Evolutionary conservation across 1,140 invertebrate species (phyloP).

Genomic region (Temnothorax longispinosus): DNA sequence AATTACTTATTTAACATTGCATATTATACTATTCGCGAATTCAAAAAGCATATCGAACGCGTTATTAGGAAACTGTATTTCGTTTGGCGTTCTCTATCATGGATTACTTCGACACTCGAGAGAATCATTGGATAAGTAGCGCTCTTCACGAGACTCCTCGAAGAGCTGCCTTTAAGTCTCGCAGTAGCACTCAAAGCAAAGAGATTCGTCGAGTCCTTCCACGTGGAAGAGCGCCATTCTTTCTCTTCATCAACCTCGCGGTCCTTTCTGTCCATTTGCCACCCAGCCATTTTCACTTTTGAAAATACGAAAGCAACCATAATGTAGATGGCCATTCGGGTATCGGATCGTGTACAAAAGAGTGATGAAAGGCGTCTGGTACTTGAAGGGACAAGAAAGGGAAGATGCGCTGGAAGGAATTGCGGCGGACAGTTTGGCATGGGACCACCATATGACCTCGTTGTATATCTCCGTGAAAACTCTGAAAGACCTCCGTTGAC

Average conservation of each 20-base stretch:
- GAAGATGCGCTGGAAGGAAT: neutral
- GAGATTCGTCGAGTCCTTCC: constrained; percentile 51
- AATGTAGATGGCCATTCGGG: constrained; percentile 61
- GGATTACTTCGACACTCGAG: constrained; percentile 51
- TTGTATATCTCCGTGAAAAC: constrained; percentile 55
- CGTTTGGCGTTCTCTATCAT: constrained; percentile 20
- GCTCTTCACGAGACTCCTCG: constrained; percentile 38
- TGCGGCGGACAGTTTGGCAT: constrained; percentile 62
- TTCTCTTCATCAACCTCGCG: constrained; percentile 46
- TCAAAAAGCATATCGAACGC: neutral
- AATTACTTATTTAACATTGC: neutral
- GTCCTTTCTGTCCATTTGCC: constrained; percentile 58
- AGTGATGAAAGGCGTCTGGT: constrained; percentile 44
- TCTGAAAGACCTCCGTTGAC: constrained; percentile 60
- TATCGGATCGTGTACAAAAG: constrained; percentile 52
- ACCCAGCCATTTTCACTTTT: constrained; percentile 55
- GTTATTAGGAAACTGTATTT: constrained; percentile 18
- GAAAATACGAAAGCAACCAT: constrained; percentile 60
- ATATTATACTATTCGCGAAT: neutral
- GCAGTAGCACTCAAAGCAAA: constrained; percentile 66
- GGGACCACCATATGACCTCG: constrained; percentile 56
- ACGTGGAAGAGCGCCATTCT: constrained; percentile 55
- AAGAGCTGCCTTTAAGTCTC: constrained; percentile 65
- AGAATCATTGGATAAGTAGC: constrained; percentile 59
- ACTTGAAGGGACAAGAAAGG: constrained; percentile 24